These are phyloP conservation scores for Syngnathus rostellatus DNA, from an alignment of 2,797 vertebrate species.

Conservation along the genomic window DNA sequence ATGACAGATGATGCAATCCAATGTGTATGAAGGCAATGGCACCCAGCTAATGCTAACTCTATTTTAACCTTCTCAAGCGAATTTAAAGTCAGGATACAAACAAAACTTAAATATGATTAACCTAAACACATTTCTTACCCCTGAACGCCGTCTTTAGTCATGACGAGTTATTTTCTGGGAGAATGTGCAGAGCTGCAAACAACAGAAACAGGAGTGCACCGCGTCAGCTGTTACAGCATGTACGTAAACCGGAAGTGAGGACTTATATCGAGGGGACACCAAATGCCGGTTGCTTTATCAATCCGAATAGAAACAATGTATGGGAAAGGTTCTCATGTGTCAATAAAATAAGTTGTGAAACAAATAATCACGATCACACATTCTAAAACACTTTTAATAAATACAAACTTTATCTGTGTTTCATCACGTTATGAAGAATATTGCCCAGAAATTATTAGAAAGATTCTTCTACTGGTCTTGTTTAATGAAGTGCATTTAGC, in stretches of 20 bases:
- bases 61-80: slow-evolving; percentile 15
- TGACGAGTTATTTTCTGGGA: slow-evolving; percentile 34
- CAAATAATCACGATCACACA: no score
- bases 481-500: no score
- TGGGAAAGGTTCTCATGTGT: slow-evolving; percentile 3
- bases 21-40: slow-evolving; percentile 24
- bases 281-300: slow-evolving; percentile 7
- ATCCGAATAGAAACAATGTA: slow-evolving; percentile 56
- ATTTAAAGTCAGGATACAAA: no score
- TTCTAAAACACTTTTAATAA: no score
- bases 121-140: slow-evolving; percentile 54
- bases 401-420: no score
- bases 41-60: neutral
- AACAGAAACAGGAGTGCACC: slow-evolving; percentile 1
- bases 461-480: no score
- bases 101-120: neutral
- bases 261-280: slow-evolving; percentile 46
- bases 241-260: slow-evolving; percentile 37
- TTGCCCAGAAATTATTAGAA: no score
- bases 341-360: neutral
- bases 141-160: slow-evolving; percentile 68
- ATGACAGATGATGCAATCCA: slow-evolving; percentile 65
- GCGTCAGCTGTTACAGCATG: slow-evolving; percentile 58
- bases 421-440: no score
- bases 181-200: slow-evolving; percentile 11